phyloP scores from a whole-genome alignment of 2,888 invertebrate species.

The Coleophora flavipennella region DNA sequence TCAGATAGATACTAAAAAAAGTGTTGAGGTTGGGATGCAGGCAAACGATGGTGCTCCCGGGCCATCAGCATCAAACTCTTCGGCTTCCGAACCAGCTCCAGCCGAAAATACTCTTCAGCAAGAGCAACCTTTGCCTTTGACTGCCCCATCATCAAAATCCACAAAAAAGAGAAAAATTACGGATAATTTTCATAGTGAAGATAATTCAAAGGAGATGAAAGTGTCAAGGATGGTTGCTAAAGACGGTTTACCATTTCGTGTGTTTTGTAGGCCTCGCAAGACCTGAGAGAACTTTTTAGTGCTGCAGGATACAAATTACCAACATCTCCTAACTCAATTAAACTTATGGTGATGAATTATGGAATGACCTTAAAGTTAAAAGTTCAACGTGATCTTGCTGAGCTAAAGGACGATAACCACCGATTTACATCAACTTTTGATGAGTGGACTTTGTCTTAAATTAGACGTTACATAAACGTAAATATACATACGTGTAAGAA shows the following conservation, averaged over 20 bases:
- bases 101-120: background rate
- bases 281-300: constrained; percentile 8
- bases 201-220: constrained; percentile 8
- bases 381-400: constrained; percentile 7
- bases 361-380: constrained; percentile 13
- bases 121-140: background rate
- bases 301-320: constrained; percentile 7
- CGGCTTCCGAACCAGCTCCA: background rate
- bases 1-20: constrained; percentile 9
- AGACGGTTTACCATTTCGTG: constrained; percentile 16
- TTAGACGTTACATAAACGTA: constrained; percentile 8
- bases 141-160: background rate
- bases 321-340: constrained; percentile 11
- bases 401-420: constrained; percentile 10
- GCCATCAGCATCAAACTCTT: background rate
- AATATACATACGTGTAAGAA: constrained; percentile 4
- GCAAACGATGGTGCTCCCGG: background rate
- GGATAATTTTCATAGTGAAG: background rate
- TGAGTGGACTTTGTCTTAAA: constrained; percentile 6
- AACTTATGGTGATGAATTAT: constrained; percentile 15
- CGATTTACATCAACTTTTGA: constrained; percentile 10
- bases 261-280: constrained; percentile 12
- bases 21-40: constrained; percentile 5
- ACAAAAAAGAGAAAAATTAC: background rate
- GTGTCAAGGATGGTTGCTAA: constrained; percentile 14